Conservation (phyloP, 2,888 invertebrate species). For the Periphyllus acericola region DNA sequence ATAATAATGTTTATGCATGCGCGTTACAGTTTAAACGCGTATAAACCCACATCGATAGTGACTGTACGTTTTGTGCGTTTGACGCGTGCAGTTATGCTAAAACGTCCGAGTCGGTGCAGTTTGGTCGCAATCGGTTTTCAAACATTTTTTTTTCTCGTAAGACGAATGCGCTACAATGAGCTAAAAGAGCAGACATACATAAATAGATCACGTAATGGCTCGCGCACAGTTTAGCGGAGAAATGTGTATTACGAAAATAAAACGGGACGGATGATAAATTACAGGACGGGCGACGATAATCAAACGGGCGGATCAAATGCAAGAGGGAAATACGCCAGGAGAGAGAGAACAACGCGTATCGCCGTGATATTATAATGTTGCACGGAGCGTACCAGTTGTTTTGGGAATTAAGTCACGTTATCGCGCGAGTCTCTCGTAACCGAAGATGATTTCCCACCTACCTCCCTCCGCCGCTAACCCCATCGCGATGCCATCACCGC, state of each 20-base stretch:
- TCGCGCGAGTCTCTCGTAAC: background rate
- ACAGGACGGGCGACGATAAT: background rate
- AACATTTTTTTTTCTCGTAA: background rate
- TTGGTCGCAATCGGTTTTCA: too few species aligned
- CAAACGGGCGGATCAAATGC: background rate
- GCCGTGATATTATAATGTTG: too few species aligned
- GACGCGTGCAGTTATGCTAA: too few species aligned
- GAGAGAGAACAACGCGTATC: background rate
- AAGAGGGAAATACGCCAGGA: background rate
- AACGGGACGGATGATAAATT: background rate
- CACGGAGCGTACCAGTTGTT: background rate
- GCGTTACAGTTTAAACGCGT: too few species aligned
- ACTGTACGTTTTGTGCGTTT: too few species aligned
- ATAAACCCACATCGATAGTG: too few species aligned
- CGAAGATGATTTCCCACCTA: too few species aligned
- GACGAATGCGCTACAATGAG: background rate
- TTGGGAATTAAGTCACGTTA: constrained; percentile 20
- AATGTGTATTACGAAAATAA: background rate
- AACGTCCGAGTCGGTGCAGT: background rate
- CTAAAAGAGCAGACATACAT: background rate
- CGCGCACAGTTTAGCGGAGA: background rate
- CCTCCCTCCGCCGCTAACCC: too few species aligned
- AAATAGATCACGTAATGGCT: background rate
- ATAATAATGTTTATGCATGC: too few species aligned
- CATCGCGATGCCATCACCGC: background rate